phyloP scores from a whole-genome alignment of 2,888 invertebrate species.

The Drosophila monieri region DNA sequence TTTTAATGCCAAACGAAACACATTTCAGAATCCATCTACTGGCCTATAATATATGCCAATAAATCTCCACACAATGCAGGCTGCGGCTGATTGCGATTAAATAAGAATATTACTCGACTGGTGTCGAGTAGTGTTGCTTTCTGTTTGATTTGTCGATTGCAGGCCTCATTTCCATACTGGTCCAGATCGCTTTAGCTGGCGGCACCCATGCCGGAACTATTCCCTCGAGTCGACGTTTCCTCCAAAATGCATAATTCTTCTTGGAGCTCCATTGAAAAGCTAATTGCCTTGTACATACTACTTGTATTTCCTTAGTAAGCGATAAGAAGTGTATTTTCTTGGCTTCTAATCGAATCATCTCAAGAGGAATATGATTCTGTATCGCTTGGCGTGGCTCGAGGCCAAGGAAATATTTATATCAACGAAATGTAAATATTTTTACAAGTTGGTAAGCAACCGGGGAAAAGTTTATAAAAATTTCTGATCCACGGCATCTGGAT shows the following conservation, averaged over 20 bases:
- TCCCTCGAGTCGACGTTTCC: conserved; percentile 31
- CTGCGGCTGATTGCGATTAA: conserved; percentile 20
- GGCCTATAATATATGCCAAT: conserved; percentile 33
- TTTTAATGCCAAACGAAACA: background rate
- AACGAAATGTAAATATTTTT: conserved; percentile 74
- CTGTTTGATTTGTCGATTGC: conserved; percentile 12
- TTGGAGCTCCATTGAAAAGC: conserved; percentile 2
- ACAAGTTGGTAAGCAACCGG: conserved; percentile 50
- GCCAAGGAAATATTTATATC: conserved; percentile 68
- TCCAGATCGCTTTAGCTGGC: conserved; percentile 8
- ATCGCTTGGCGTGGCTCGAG: background rate
- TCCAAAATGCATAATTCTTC: background rate
- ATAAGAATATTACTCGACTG: conserved; percentile 14
- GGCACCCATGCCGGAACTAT: conserved; percentile 33
- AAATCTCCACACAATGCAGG: conserved; percentile 13
- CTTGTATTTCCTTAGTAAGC: background rate
- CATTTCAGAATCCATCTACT: background rate
- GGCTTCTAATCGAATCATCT: conserved; percentile 1
- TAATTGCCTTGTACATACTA: conserved; percentile 5
- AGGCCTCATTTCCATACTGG: conserved; percentile 30
- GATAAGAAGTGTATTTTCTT: background rate
- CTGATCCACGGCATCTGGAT: conserved; percentile 66
- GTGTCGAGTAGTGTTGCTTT: conserved; percentile 11
- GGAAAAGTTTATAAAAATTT: conserved; percentile 72
- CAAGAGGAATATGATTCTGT: background rate